Evolutionary conservation across 2,797 vertebrate genomes (phyloP), one percentile per base, ranked within the genome.

Genomic region (Decapterus maruadsi): DNA sequence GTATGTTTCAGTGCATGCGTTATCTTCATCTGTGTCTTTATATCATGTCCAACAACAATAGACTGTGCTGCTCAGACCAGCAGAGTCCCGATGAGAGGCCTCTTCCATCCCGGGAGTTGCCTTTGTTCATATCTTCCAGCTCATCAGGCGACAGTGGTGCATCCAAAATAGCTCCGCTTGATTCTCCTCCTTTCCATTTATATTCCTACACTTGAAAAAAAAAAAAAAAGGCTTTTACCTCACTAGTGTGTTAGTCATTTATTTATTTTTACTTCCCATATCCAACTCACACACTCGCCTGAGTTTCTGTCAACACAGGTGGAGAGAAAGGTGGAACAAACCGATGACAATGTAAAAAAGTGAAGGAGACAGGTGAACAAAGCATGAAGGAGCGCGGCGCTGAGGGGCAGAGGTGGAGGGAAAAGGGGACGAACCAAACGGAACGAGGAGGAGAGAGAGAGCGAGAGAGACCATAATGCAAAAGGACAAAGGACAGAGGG

Each of bases 401-500:
- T 67, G 42, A 56, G 43, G 68, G 81, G 68, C 68, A 74, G 42
- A 80, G 56, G 55, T 67, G 58, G 55, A 68, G 43, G 53, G 63
- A 55, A 64, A 68, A 26, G 34, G 13, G 19, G 55, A 55, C 17
- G 1, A 67, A 73, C 67, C 29, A 84, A 67, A 77, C 56, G 71
- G 66, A 51, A 26, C 26, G 26, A 26, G 26, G 26, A 26, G n/a
- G n/a, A n/a, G n/a, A n/a, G n/a, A n/a, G n/a, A n/a, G n/a, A n/a
- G n/a, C n/a, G 54, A 72, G 54, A 62, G 53, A 64, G 69, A 84
- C 70, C 48, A 53, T 83, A 79, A 92, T 83, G 77, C 79, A 88
- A 90, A 82, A 69, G 77, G 90, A 93, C 90, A 91, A 82, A 90
- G 85, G 83, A 91, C 90, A 91, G 92, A 91, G 87, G 86, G 86